A percentile compares a stretch with the other conserved stretches of the same genome.
phyloP scores from a whole-genome alignment of 2,113 vertebrate species.

The Alaudala cheleensis region DNA sequence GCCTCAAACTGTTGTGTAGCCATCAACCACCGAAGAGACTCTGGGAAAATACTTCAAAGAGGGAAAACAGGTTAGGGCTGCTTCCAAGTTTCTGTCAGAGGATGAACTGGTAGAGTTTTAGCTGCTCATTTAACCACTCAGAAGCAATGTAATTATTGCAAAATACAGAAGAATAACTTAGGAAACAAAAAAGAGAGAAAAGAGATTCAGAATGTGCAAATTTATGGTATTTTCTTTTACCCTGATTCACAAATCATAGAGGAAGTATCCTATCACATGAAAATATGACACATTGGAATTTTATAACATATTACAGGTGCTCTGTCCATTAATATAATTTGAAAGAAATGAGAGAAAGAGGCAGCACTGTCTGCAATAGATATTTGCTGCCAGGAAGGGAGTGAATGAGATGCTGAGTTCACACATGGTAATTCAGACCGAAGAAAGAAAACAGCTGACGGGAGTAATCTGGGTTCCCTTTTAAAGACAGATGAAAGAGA shows the following conservation, averaged over 20 bases:
- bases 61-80: not conserved
- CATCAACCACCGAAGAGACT: constrained; percentile 95
- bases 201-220: not conserved
- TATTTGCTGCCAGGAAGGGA: not conserved
- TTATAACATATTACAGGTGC: not conserved
- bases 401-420: not conserved
- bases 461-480: not conserved
- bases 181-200: not conserved
- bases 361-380: not conserved
- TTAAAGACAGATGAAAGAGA: not conserved
- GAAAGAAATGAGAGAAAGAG: not conserved
- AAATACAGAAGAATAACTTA: not conserved
- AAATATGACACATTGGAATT: not conserved
- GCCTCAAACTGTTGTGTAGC: constrained; percentile 92
- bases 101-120: not conserved
- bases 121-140: not conserved
- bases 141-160: not conserved
- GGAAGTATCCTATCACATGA: not conserved
- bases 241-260: not conserved
- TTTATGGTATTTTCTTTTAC: not conserved
- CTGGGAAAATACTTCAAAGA: constrained; percentile 88
- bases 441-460: not conserved
- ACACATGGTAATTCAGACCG: not conserved
- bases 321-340: not conserved
- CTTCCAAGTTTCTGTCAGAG: not conserved